Conservation (phyloP, 2,113 vertebrate species). For the Sapayoa aenigma region DNA sequence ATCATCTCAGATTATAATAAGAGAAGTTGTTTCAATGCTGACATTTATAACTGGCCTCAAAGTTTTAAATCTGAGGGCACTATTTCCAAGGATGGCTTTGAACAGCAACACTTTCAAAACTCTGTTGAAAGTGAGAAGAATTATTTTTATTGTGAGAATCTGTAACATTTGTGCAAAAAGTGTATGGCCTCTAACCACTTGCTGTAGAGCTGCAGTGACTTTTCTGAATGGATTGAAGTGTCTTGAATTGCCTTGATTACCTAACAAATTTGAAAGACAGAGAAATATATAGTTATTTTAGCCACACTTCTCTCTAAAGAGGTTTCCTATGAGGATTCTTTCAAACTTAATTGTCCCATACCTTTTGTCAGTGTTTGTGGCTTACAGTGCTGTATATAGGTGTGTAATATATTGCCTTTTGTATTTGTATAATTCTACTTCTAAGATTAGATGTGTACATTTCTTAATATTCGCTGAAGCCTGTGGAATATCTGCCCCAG, state of each 20-base stretch:
- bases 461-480: neutral
- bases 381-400: constrained; percentile 32
- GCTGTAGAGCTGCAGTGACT: neutral
- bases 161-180: neutral
- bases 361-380: constrained; percentile 17
- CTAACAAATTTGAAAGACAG: neutral
- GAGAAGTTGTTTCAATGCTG: constrained; percentile 1
- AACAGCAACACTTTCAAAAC: neutral
- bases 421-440: constrained; percentile 21
- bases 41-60: neutral
- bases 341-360: neutral
- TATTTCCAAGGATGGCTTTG: neutral
- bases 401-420: constrained; percentile 38
- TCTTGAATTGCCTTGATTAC: neutral
- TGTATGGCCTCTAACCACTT: neutral
- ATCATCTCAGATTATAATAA: neutral
- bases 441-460: neutral
- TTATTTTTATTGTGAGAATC: neutral
- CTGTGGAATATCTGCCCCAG: neutral
- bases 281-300: neutral
- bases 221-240: neutral
- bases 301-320: neutral
- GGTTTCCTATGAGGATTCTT: constrained; percentile 6
- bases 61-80: neutral
- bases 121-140: neutral